Percentiles rank a stretch among this genome's conserved stretches.
phyloP scores from a whole-genome alignment of 1,140 invertebrate genomes.

The Nasonia longicornis region DNA sequence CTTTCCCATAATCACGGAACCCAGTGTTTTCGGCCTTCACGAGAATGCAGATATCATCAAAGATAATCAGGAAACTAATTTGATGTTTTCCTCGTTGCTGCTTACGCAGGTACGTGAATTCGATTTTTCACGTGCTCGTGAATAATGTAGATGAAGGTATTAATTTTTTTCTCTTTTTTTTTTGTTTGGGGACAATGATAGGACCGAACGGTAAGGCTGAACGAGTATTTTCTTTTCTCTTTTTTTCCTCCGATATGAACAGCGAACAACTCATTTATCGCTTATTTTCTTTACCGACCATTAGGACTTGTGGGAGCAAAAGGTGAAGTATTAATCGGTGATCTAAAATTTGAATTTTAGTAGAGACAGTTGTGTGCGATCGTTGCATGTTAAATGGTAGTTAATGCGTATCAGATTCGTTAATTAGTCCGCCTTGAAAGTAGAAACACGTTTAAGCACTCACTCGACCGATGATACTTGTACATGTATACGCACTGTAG shows the following conservation, averaged over 20 bases:
- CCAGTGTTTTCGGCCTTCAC: slow-evolving; percentile 93
- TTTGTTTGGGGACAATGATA: slow-evolving; percentile 44
- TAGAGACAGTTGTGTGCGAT: neutral
- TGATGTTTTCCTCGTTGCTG: slow-evolving; percentile 83
- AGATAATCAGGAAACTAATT: slow-evolving; percentile 88
- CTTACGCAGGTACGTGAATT: slow-evolving; percentile 43
- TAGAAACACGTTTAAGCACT: too few relatives aligned
- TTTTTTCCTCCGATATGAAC: slow-evolving; percentile 20
- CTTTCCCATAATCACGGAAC: slow-evolving; percentile 84
- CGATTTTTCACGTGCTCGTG: neutral
- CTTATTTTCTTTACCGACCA: slow-evolving; percentile 26
- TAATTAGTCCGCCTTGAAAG: too few relatives aligned
- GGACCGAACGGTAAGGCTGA: slow-evolving; percentile 63
- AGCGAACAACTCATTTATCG: slow-evolving; percentile 39
- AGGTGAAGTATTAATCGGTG: slow-evolving; percentile 49
- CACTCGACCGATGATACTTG: too few relatives aligned
- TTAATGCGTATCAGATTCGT: too few relatives aligned
- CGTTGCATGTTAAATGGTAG: neutral
- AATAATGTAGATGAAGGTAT: neutral
- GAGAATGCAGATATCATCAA: slow-evolving; percentile 95
- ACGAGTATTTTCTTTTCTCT: slow-evolving; percentile 37
- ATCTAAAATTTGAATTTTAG: neutral
- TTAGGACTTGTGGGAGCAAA: slow-evolving; percentile 63
- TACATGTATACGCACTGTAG: too few relatives aligned
- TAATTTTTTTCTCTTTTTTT: neutral